Percentiles rank a stretch among this genome's conserved stretches.
phyloP scores from a whole-genome alignment of 2,113 vertebrate genomes.

The Bos taurus region DNA sequence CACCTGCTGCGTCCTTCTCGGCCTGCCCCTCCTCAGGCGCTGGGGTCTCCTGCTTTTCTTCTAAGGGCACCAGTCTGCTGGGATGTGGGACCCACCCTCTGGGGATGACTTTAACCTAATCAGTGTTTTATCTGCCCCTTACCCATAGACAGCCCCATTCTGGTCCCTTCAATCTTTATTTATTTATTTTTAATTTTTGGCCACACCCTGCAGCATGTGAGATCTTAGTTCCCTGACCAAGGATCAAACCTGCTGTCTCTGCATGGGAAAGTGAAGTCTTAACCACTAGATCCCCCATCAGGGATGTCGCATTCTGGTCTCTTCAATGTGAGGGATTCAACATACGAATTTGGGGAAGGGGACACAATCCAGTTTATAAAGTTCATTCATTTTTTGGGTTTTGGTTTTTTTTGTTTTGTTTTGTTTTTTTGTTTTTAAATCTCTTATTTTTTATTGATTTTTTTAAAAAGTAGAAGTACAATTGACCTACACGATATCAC shows the following conservation, averaged over 20 bases:
- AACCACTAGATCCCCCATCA: neutral
- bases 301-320: neutral
- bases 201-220: neutral
- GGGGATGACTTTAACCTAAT: neutral
- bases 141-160: neutral
- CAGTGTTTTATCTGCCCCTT: neutral
- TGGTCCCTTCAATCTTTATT: neutral
- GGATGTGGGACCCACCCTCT: neutral
- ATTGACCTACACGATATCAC: neutral
- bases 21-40: neutral
- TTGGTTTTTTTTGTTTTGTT: neutral
- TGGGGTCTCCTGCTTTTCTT: neutral
- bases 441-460: neutral
- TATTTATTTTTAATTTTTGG: neutral
- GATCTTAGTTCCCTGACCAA: neutral
- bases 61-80: neutral
- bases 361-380: neutral
- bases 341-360: neutral
- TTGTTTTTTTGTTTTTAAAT: neutral
- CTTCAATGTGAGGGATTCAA: neutral
- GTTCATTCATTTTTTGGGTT: neutral
- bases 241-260: neutral
- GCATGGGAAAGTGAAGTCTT: neutral
- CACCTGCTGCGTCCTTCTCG: neutral
- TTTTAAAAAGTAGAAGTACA: neutral